These are phyloP conservation scores for Tretioscincus oriximinensis DNA, from an alignment of 2,113 vertebrate species.

Conservation along the genomic window DNA sequence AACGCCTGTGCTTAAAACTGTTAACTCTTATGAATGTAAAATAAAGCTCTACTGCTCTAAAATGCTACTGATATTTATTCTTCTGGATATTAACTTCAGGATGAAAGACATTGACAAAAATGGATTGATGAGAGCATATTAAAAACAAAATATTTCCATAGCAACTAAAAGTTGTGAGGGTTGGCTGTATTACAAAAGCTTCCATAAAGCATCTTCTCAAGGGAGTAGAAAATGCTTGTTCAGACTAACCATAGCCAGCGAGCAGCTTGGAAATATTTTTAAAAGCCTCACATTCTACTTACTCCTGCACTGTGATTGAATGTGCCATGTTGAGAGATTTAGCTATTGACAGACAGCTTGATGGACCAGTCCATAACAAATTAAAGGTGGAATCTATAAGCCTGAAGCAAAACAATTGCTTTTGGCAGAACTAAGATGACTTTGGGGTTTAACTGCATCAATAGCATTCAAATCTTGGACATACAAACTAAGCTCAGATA, in stretches of 20 bases:
- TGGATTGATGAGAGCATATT: neutral
- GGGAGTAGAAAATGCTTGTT: neutral
- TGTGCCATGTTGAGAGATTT: neutral
- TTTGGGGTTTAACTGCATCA: neutral
- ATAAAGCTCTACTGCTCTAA: neutral
- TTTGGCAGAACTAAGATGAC: neutral
- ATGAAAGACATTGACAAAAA: neutral
- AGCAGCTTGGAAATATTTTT: neutral
- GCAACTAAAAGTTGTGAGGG: neutral
- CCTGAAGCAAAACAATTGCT: conserved; percentile 4
- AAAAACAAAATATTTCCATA: neutral
- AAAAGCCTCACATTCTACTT: neutral
- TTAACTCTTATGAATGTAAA: neutral
- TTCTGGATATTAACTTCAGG: neutral
- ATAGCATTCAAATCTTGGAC: neutral
- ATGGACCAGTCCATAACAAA: neutral
- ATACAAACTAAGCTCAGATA: neutral
- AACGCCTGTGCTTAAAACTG: neutral
- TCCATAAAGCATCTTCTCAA: neutral
- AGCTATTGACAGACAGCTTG: neutral
- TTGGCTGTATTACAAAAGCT: neutral
- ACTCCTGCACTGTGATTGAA: neutral
- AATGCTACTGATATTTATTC: neutral
- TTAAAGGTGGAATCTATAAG: neutral
- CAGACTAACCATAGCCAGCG: neutral